These are phyloP conservation scores for Percopsis transmontana DNA, from an alignment of 2,113 vertebrate species.

Conservation along the genomic window DNA sequence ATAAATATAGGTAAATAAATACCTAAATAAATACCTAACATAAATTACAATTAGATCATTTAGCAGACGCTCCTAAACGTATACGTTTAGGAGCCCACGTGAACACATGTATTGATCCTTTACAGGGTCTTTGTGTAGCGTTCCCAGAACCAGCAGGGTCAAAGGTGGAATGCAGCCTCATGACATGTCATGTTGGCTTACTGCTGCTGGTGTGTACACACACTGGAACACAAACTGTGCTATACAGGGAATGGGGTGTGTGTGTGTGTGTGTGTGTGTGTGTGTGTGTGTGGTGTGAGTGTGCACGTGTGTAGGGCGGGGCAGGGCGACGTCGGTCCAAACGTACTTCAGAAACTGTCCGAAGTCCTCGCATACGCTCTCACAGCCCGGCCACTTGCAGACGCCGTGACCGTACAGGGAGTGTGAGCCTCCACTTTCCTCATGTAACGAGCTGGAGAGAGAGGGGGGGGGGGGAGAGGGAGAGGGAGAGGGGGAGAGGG, in stretches of 20 bases:
- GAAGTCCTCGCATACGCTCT: slow-evolving; percentile 98
- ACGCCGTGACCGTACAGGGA: slow-evolving; percentile 98
- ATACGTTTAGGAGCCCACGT: too few species aligned
- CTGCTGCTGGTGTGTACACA: slow-evolving; percentile 5
- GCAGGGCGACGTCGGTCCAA: not conserved
- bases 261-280: not conserved
- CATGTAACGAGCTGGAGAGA: slow-evolving; percentile 88
- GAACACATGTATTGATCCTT: too few species aligned
- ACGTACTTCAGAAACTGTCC: slow-evolving; percentile 99
- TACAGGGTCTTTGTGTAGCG: too few species aligned
- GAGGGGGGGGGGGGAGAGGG: slow-evolving; percentile 1
- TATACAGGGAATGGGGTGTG: not conserved
- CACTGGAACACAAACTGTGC: slow-evolving; percentile 21
- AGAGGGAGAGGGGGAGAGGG: slow-evolving; percentile 7
- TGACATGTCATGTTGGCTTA: not conserved
- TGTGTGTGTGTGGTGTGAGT: slow-evolving; percentile 9
- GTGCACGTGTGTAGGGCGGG: too few species aligned
- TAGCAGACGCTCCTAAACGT: too few species aligned
- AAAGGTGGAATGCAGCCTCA: not conserved
- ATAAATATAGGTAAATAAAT: too few species aligned
- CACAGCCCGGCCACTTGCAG: slow-evolving; percentile 99
- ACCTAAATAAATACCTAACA: too few species aligned
- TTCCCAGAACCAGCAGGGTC: too few species aligned
- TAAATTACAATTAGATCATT: too few species aligned
- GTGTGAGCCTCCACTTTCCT: slow-evolving; percentile 94